These are phyloP conservation scores for Parotocinclus haroldoi DNA, from an alignment of 2,797 vertebrate species.

Conservation along the genomic window DNA sequence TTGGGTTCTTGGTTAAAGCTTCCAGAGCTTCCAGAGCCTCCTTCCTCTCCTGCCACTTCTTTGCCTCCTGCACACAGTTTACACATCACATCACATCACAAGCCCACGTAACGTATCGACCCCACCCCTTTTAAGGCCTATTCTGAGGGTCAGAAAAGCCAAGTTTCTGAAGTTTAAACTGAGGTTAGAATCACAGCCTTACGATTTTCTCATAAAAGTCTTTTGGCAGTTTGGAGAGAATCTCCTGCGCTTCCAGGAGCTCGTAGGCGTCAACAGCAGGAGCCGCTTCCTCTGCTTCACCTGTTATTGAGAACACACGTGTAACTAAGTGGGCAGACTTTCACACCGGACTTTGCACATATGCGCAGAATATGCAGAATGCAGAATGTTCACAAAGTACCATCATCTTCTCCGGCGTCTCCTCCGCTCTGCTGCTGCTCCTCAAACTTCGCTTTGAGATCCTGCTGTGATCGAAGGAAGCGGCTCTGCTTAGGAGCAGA, in stretches of 20 bases:
- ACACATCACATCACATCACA: no score
- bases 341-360: no score
- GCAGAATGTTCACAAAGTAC: slow-evolving; percentile 55
- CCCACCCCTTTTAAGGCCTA: no score
- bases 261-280: slow-evolving; percentile 88
- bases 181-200: no score
- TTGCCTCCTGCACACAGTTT: slow-evolving; percentile 80
- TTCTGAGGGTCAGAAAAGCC: no score
- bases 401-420: slow-evolving; percentile 81
- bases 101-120: no score
- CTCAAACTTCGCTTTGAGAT: slow-evolving; percentile 90
- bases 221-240: slow-evolving; percentile 95
- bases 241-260: slow-evolving; percentile 89
- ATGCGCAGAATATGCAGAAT: no score
- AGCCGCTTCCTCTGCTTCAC: slow-evolving; percentile 72
- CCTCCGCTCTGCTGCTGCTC: slow-evolving; percentile 72
- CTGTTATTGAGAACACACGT: slow-evolving; percentile 56
- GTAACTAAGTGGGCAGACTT: not conserved
- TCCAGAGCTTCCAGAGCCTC: slow-evolving; percentile 92
- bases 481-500: slow-evolving; percentile 83
- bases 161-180: no score
- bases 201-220: slow-evolving; percentile 98
- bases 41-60: slow-evolving; percentile 99
- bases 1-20: slow-evolving; percentile 85
- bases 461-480: slow-evolving; percentile 94